Percentiles rank a stretch among this genome's conserved stretches.
phyloP scores from a whole-genome alignment of 2,797 vertebrate genomes.

The Channa striata region DNA sequence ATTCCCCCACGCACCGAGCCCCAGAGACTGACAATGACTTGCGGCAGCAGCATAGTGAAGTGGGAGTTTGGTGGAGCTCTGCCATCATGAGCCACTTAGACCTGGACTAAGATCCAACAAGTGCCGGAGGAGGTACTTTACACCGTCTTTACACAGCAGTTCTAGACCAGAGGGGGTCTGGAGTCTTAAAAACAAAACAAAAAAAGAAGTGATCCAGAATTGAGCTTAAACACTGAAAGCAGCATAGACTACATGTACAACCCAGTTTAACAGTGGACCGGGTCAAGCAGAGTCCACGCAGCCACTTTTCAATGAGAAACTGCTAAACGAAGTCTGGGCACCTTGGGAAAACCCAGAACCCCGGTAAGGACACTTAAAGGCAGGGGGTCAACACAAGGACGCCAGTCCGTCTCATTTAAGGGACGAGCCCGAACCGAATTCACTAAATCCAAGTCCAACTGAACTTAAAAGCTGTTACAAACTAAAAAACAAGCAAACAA shows the following conservation, averaged over 20 bases:
- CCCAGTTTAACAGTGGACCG: not conserved
- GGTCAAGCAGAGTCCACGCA: not conserved
- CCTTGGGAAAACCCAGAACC: not conserved
- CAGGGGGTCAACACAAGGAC: too few species aligned
- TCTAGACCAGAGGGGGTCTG: not conserved
- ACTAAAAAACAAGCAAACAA: not conserved
- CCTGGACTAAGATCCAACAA: conserved; percentile 9
- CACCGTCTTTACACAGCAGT: too few species aligned
- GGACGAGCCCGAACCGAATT: not conserved
- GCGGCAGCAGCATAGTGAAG: conserved; percentile 90
- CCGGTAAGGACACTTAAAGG: not conserved
- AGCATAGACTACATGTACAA: not conserved
- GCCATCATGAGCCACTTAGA: conserved; percentile 68
- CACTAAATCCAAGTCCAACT: not conserved
- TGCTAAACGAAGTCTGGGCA: not conserved
- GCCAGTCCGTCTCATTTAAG: too few species aligned
- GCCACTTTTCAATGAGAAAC: not conserved
- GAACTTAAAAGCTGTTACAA: not conserved
- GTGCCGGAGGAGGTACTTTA: not conserved
- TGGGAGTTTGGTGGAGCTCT: conserved; percentile 74
- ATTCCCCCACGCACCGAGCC: conserved; percentile 51
- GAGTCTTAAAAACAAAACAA: too few species aligned
- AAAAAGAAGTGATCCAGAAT: not conserved
- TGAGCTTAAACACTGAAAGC: not conserved
- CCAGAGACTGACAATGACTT: conserved; percentile 71